Evolutionary conservation across 2,113 vertebrate genomes (phyloP).

Genomic region (Heloderma charlesbogerti): DNA sequence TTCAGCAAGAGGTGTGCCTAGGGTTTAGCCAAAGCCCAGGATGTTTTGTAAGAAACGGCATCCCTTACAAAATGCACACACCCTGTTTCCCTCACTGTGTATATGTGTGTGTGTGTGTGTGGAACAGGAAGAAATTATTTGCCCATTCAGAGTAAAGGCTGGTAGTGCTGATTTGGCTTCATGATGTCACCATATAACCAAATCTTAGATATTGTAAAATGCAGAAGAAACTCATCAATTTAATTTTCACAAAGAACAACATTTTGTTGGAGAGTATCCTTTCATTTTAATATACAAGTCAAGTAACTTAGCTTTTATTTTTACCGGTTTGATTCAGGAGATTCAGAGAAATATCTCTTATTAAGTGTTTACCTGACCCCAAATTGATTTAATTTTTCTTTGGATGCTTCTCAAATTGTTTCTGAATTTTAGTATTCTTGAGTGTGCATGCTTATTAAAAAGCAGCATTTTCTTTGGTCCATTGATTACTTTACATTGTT

Average conservation of each 20-base stretch:
- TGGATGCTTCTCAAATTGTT: slow-evolving; percentile 63
- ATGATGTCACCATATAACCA: neutral
- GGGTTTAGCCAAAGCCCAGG: neutral
- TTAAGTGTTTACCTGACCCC: slow-evolving; percentile 51
- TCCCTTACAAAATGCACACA: neutral
- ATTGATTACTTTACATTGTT: slow-evolving; percentile 51
- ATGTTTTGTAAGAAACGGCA: neutral
- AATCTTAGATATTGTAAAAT: neutral
- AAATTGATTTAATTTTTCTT: slow-evolving; percentile 63
- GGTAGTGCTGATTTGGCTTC: neutral
- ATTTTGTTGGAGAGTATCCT: neutral
- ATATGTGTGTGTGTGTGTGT: neutral
- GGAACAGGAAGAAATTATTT: neutral
- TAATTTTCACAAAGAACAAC: neutral
- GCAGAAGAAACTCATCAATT: neutral
- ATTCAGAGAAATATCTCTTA: slow-evolving; percentile 51
- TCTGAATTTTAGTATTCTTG: slow-evolving; percentile 51
- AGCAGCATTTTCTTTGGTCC: slow-evolving; percentile 39
- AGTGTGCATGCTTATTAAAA: slow-evolving; percentile 38
- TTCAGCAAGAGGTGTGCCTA: neutral
- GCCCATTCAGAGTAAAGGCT: neutral
- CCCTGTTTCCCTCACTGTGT: neutral
- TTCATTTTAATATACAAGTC: slow-evolving; percentile 5
- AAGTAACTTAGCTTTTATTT: slow-evolving; percentile 41
- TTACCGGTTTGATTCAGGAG: slow-evolving; percentile 45